Evolutionary conservation across 2,888 invertebrate genomes (phyloP).

Genomic region (Ecliptopera silaceata): DNA sequence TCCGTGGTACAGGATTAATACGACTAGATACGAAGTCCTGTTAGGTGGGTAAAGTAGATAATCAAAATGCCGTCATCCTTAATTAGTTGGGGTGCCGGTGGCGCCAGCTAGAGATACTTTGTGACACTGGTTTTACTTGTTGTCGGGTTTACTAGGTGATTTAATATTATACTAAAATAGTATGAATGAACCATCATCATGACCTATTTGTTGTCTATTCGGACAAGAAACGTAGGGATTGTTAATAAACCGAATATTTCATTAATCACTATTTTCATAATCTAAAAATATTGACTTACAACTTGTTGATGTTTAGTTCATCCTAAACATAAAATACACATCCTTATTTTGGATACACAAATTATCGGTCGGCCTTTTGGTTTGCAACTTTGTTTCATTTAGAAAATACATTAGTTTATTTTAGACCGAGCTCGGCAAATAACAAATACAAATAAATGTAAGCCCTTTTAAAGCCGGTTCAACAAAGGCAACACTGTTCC

Average conservation of each 20-base stretch:
- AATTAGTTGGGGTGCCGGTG: constrained; percentile 65
- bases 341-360: too few relatives aligned
- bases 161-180: neutral
- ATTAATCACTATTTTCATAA: too few relatives aligned
- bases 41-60: constrained; percentile 71
- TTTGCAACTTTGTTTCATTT: neutral
- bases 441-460: constrained; percentile 6
- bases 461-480: constrained; percentile 17
- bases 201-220: too few relatives aligned
- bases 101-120: constrained; percentile 36
- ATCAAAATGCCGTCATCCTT: constrained; percentile 78
- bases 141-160: neutral
- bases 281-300: too few relatives aligned
- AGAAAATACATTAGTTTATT: constrained; percentile 2
- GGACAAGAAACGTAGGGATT: too few relatives aligned
- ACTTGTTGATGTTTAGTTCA: too few relatives aligned
- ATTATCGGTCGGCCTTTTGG: too few relatives aligned
- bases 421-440: neutral
- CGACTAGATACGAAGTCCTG: constrained; percentile 59
- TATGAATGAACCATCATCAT: neutral
- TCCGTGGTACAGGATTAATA: constrained; percentile 66
- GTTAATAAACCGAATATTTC: too few relatives aligned
- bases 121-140: constrained; percentile 17
- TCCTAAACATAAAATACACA: too few relatives aligned
- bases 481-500: constrained; percentile 25